A percentile compares a stretch with the other conserved stretches of the same genome.
Evolutionary conservation across 2,797 vertebrate species (phyloP).

Genomic region (Bradypodion pumilum): DNA sequence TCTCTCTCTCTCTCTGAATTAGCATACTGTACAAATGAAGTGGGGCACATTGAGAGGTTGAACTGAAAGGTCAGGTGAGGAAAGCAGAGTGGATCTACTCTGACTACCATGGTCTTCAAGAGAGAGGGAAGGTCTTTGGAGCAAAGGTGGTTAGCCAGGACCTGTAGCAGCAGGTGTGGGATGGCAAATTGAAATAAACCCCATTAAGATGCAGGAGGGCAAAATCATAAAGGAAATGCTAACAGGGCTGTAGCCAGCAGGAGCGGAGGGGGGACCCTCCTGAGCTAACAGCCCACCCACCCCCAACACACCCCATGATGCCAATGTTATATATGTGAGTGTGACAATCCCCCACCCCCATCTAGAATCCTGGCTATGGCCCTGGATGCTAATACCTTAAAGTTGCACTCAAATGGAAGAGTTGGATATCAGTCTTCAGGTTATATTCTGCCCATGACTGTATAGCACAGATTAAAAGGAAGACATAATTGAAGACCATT

Average conservation of each 20-base stretch:
- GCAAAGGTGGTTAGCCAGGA: neutral
- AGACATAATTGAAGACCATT: neutral
- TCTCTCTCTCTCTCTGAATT: neutral
- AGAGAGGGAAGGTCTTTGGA: neutral
- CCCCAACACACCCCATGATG: too few relatives aligned
- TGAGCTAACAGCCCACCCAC: too few relatives aligned
- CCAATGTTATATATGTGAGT: too few relatives aligned
- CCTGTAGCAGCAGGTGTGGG: neutral
- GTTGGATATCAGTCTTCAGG: neutral
- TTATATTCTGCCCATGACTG: neutral
- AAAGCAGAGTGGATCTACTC: neutral
- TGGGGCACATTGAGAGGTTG: neutral
- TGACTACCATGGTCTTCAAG: neutral
- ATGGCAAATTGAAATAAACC: neutral
- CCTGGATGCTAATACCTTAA: neutral
- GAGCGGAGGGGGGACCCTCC: too few relatives aligned
- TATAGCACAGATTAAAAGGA: neutral
- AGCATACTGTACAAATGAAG: neutral
- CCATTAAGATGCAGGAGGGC: neutral
- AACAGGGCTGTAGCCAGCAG: too few relatives aligned
- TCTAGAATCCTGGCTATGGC: too few relatives aligned
- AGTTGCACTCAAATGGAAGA: neutral
- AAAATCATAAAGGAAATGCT: neutral
- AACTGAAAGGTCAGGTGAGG: neutral
- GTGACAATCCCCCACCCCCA: too few relatives aligned